Conservation (phyloP, 2,113 vertebrate genomes). For the Zosterops pallidus region DNA sequence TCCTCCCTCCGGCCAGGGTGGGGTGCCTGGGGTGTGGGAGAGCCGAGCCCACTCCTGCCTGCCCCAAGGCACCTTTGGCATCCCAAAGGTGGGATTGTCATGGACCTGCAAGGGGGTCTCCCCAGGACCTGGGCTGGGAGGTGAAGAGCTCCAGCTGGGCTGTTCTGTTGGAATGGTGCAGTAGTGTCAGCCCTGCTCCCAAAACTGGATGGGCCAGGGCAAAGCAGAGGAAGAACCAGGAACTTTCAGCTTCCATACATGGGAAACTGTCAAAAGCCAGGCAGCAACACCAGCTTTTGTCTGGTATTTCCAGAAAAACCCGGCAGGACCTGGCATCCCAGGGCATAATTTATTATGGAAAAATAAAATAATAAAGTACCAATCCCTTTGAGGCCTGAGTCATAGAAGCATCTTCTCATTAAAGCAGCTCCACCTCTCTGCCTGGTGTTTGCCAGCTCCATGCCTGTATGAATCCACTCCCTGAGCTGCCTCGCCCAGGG, state of each 20-base stretch:
- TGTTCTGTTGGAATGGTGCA: background rate
- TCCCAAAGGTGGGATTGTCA: fast-evolving
- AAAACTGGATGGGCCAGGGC: background rate
- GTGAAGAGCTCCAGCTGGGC: background rate
- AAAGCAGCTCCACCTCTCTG: conserved; percentile 71
- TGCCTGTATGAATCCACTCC: conserved; percentile 42
- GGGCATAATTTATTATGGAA: conserved; percentile 76
- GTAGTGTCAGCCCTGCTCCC: background rate
- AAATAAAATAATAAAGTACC: conserved; percentile 77
- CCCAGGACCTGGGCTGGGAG: background rate
- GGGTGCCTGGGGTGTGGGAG: conserved; percentile 1
- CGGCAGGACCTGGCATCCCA: conserved; percentile 67
- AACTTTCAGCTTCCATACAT: conserved; percentile 35
- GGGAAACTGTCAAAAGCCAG: conserved; percentile 63
- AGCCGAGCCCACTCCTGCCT: background rate
- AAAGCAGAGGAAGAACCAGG: conserved; percentile 16
- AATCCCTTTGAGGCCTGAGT: conserved; percentile 77
- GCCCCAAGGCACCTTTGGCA: fast-evolving
- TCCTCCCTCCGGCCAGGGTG: background rate
- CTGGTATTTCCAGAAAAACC: conserved; percentile 74
- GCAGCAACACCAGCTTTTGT: conserved; percentile 62
- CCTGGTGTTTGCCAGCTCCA: conserved; percentile 45
- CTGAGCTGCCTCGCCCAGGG: conserved; percentile 12
- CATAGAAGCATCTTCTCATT: conserved; percentile 74
- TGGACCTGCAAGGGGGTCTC: background rate